Conservation (phyloP, 64 coral and sea anemone genomes). For the Astreopora myriophthalma region DNA sequence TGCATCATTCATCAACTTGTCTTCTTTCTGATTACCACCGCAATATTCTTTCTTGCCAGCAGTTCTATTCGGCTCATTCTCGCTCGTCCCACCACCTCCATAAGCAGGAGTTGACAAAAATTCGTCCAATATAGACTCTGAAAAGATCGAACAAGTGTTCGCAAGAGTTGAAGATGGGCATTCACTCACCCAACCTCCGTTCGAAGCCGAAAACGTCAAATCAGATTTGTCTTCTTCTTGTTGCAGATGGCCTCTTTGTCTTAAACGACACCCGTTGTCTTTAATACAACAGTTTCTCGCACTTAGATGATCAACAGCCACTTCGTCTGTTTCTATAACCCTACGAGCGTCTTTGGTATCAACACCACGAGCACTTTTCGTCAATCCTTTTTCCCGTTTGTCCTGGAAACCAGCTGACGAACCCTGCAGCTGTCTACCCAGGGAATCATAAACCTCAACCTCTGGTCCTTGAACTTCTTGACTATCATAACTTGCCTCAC, state of each 20-base stretch:
- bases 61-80: neutral
- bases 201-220: neutral
- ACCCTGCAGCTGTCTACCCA: neutral
- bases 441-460: neutral
- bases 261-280: no score
- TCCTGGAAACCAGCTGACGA: no score
- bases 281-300: neutral
- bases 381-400: neutral
- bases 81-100: no score
- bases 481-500: neutral
- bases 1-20: neutral
- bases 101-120: neutral
- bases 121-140: constrained; percentile 4
- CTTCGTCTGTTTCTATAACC: neutral
- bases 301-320: neutral
- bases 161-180: neutral
- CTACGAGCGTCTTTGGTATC: neutral
- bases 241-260: neutral
- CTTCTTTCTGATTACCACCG: neutral
- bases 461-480: neutral
- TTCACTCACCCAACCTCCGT: neutral
- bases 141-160: neutral
- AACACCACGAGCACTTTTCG: neutral
- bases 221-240: neutral
- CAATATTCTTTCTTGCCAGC: neutral